Evolutionary conservation across 2,888 invertebrate genomes (phyloP).

Genomic region (Brenthis ino): DNA sequence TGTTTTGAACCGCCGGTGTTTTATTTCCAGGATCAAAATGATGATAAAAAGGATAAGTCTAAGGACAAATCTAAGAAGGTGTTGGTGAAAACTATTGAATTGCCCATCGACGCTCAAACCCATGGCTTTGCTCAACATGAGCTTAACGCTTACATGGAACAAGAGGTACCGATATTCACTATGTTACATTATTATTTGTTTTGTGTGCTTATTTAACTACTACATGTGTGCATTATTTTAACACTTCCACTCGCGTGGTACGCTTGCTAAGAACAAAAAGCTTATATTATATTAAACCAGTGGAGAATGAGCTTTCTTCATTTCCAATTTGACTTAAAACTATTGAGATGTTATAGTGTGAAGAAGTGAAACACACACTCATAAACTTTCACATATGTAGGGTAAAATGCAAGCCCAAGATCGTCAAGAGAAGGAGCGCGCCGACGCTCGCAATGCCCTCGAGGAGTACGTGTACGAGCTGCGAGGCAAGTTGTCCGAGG

Average conservation of each 20-base stretch:
- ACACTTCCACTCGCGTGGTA: no score
- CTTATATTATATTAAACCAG: no score
- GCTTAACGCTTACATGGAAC: constrained; percentile 88
- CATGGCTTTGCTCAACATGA: constrained; percentile 88
- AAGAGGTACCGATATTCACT: constrained; percentile 83
- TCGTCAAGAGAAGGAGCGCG: constrained; percentile 95
- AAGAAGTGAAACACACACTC: no score
- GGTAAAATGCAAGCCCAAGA: constrained; percentile 92
- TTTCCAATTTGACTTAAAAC: background rate
- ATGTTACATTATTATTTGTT: background rate
- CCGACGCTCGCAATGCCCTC: constrained; percentile 97
- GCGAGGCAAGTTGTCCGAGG: constrained; percentile 91
- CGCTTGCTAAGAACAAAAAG: no score
- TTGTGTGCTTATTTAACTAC: background rate
- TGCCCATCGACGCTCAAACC: constrained; percentile 90
- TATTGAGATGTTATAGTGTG: background rate
- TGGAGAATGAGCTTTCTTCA: no score
- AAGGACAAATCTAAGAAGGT: constrained; percentile 87
- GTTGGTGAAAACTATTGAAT: constrained; percentile 89
- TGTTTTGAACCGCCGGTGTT: constrained; percentile 59
- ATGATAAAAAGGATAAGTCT: constrained; percentile 85
- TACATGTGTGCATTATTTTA: background rate
- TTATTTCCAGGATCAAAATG: constrained; percentile 75
- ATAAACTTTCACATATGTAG: constrained; percentile 59
- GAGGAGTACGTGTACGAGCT: constrained; percentile 99